Conservation (phyloP, 1,140 invertebrate genomes). For the Papilio helenus region DNA sequence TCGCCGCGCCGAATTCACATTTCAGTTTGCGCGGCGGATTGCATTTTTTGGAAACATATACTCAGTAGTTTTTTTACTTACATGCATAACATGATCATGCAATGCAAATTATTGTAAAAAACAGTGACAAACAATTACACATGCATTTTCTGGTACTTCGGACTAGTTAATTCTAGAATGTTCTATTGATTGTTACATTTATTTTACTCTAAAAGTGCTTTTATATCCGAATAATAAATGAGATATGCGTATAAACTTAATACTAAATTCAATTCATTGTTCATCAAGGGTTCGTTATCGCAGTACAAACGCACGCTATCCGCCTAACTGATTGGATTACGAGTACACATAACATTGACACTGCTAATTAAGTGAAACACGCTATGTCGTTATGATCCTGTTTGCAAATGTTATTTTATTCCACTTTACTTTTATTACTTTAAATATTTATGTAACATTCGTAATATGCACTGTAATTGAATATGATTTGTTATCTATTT, state of each 20-base stretch:
- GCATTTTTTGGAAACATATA: not conserved
- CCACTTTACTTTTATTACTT: not conserved
- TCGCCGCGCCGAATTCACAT: not conserved
- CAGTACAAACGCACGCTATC: not conserved
- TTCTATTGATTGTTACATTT: too few species aligned
- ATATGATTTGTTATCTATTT: too few species aligned
- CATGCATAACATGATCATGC: too few species aligned
- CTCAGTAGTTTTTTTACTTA: too few species aligned
- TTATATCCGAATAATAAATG: not conserved
- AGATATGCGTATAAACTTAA: not conserved
- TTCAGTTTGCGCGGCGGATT: not conserved
- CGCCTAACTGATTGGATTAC: constrained; percentile 9
- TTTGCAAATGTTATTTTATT: not conserved
- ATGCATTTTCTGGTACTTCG: too few species aligned
- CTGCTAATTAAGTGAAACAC: not conserved
- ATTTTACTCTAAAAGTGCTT: too few species aligned
- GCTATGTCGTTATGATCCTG: not conserved
- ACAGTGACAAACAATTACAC: too few species aligned
- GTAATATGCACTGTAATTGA: too few species aligned
- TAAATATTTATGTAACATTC: not conserved
- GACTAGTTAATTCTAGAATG: too few species aligned
- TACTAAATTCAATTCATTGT: constrained; percentile 17
- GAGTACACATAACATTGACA: not conserved
- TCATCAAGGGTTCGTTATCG: constrained; percentile 10
- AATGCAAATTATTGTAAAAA: too few species aligned